Percentiles rank a stretch among this genome's conserved stretches.
Conservation (phyloP, 2,888 invertebrate genomes). For the Alloscopus bannaensis region DNA sequence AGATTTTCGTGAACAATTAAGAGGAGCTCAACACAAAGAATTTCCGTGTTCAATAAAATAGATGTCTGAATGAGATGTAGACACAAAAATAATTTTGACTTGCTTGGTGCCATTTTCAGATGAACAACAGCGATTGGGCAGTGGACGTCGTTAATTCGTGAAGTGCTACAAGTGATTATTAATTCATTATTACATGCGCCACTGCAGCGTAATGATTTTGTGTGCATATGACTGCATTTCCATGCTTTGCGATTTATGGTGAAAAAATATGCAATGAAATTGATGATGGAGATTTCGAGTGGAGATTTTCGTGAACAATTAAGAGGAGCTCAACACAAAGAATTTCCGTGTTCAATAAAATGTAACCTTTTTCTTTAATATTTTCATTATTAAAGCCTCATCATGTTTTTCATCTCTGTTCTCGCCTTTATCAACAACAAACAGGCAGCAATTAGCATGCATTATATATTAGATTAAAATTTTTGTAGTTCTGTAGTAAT, state of each 20-base stretch:
- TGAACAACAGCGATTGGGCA: too few species aligned
- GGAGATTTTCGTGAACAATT: slow-evolving; percentile 9
- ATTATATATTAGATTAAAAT: slow-evolving; percentile 7
- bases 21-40: slow-evolving; percentile 1
- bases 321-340: slow-evolving; percentile 3
- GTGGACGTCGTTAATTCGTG: too few species aligned
- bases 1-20: slow-evolving; percentile 10
- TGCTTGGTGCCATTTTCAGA: too few species aligned
- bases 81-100: too few species aligned
- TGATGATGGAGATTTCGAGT: neutral
- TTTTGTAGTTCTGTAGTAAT: too few species aligned
- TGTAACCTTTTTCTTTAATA: slow-evolving; percentile 29
- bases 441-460: slow-evolving; percentile 30
- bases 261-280: slow-evolving; percentile 3
- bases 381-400: slow-evolving; percentile 45
- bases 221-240: too few species aligned
- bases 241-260: too few species aligned
- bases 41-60: too few species aligned
- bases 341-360: slow-evolving; percentile 31
- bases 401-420: slow-evolving; percentile 16
- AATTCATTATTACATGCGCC: too few species aligned
- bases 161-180: too few species aligned
- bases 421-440: slow-evolving; percentile 22
- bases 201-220: too few species aligned
- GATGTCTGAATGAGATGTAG: too few species aligned